Percentiles rank a stretch among this genome's conserved stretches.
Evolutionary conservation across 2,888 invertebrate genomes (phyloP).

Genomic region (Tyria jacobaeae): DNA sequence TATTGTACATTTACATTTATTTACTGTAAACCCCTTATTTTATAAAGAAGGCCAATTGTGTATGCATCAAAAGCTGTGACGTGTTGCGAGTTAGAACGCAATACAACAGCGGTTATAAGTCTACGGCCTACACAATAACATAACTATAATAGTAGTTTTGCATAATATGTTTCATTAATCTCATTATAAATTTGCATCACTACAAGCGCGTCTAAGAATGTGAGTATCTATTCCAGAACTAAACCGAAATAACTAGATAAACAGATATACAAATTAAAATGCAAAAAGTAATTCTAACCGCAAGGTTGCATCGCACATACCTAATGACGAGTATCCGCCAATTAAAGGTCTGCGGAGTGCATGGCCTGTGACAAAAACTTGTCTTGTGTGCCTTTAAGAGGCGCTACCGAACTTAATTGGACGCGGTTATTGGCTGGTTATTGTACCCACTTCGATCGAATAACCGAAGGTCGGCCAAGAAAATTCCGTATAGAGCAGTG

Average conservation of each 20-base stretch:
- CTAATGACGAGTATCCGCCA: constrained; percentile 82
- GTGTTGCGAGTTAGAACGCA: too few species aligned
- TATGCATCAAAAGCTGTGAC: too few species aligned
- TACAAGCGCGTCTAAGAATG: not conserved
- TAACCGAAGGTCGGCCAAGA: constrained; percentile 69
- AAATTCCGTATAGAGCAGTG: constrained; percentile 47
- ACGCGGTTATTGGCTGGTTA: constrained; percentile 72
- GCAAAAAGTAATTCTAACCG: constrained; percentile 61
- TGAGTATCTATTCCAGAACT: not conserved
- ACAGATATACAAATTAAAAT: constrained; percentile 53
- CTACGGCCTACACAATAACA: not conserved
- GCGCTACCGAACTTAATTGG: constrained; percentile 85
- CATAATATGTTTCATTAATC: not conserved
- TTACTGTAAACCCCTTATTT: too few species aligned
- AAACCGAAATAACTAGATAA: constrained; percentile 31
- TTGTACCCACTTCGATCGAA: constrained; percentile 64
- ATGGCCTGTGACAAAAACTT: constrained; percentile 76
- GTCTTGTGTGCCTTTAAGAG: constrained; percentile 70
- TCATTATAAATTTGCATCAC: not conserved
- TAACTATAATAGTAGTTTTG: not conserved
- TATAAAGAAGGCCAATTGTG: too few species aligned
- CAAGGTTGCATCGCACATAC: constrained; percentile 62
- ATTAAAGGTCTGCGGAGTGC: constrained; percentile 69
- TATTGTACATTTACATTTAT: too few species aligned
- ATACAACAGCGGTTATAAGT: too few species aligned